Evolutionary conservation across 1,140 invertebrate species (phyloP), one percentile per base, ranked within the genome.

Genomic region (Phortica variegata): DNA sequence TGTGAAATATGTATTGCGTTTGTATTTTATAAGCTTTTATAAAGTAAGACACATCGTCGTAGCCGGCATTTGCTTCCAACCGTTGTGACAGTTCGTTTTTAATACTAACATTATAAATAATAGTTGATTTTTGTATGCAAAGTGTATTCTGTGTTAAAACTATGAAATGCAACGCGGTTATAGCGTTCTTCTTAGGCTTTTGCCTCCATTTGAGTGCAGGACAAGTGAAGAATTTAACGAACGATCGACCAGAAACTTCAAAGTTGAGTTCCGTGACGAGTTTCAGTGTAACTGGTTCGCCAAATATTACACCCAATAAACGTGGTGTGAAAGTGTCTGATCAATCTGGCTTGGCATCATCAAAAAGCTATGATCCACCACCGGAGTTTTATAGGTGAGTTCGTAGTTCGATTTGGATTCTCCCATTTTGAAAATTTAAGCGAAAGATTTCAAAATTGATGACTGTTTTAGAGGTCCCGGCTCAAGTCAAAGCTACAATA

Each of bases 311-410:
- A n/a, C 31, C 26, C n/a, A 15, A 26, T 23, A 63, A 63, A 44
- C 50, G 58, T 1, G 26, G 49, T 21, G 42, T 31, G 26, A 65
- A 54, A 33, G 36, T 32, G 2, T 19, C 52, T 19, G 65, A 70
- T 39, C 47, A 57, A 19, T 29, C 52, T 2, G 47, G 51, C 26
- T 58, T 56, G 2, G 50, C 43, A 13, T 48, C 55, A 8, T 61
- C 45, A 21, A 73, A 73, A 38, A 68, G 70, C 19, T 71, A 60
- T 29, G 55, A 70, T 29, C 58, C 70, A 0, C 56, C 65, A 0
- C 55, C 58, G 23, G 70, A 73, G 37, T 62, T 62, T 49, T 73
- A 73, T 38, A 54, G 51, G 51, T 53, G 39, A 23, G 45, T 52
- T 10, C 10, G 23, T 26, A n/a, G n/a, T n/a, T n/a, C n/a, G n/a